A percentile compares a stretch with the other conserved stretches of the same genome.
phyloP scores from a whole-genome alignment of 2,888 invertebrate species.

The Eustalomyia histrio region DNA sequence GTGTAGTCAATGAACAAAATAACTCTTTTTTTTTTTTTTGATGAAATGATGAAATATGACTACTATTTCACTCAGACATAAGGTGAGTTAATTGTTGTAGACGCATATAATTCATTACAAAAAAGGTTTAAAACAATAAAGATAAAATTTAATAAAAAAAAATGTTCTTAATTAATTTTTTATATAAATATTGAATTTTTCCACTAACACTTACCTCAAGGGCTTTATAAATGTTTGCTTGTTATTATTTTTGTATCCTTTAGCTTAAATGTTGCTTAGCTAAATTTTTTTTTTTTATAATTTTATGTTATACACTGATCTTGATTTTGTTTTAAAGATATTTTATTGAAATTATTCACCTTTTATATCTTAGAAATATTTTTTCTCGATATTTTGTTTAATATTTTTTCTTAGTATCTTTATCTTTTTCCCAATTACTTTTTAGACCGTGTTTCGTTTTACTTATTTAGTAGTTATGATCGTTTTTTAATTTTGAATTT shows the following conservation, averaged over 20 bases:
- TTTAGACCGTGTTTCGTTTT: constrained; percentile 50
- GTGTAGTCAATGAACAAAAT: constrained; percentile 16
- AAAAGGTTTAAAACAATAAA: constrained; percentile 23
- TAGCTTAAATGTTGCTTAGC: constrained; percentile 11
- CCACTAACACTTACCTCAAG: constrained; percentile 46
- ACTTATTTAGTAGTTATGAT: constrained; percentile 35
- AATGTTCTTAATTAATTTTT: constrained; percentile 33
- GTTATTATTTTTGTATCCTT: not conserved
- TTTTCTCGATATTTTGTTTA: constrained; percentile 5
- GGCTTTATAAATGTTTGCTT: constrained; percentile 15
- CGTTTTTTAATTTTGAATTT: constrained; percentile 48
- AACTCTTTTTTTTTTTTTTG: constrained; percentile 46
- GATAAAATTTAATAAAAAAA: constrained; percentile 3
- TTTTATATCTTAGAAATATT: not conserved
- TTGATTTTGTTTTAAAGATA: constrained; percentile 1
- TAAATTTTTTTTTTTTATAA: constrained; percentile 9
- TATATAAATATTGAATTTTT: constrained; percentile 42
- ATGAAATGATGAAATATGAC: constrained; percentile 56
- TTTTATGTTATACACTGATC: constrained; percentile 2
- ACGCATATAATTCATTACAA: not conserved
- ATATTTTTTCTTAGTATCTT: constrained; percentile 29
- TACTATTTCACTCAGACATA: constrained; percentile 60
- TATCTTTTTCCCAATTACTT: constrained; percentile 40
- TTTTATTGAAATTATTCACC: constrained; percentile 30
- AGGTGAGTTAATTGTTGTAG: constrained; percentile 60